Evolutionary conservation across 1,140 invertebrate genomes (phyloP), one percentile per base, ranked within the genome.

Genomic region (Bathynomus jamesi): DNA sequence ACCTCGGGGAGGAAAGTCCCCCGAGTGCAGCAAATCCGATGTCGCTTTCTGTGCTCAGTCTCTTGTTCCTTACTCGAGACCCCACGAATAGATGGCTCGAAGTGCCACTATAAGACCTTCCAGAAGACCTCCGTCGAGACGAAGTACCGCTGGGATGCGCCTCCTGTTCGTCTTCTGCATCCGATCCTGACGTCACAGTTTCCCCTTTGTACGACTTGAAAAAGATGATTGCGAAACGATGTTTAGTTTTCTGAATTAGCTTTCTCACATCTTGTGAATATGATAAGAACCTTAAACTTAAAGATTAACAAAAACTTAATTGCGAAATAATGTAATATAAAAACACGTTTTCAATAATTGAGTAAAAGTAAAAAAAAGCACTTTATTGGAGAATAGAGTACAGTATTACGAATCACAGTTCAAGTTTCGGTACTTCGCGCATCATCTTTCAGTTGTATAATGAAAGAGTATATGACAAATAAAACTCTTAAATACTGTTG

Each of bases 1-100:
- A 82, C 70, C 85, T 81, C 53, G 86, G 83, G 21, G 83, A 78
- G 72, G 79, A 66, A 7, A 74, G 73, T 4, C 63, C 72, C n/a
- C 72, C 75, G 28, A 71, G 61, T 25, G 73, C 32, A 21, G 29
- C 31, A 24, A 76, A 64, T 27, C 69, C 68, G 4, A 28, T 67
- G 25, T 77, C 75, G 61, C 73, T 80, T 32, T 78, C 72, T 13
- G 75, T 71, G 40, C 78, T 79, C 29, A 72, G 71, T 21, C 79
- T 69, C 63, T 80, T 78, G 65, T 73, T 31, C n/a, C 73, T 62
- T 30, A 65, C 31, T 3, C 73, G 53, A 17, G 46, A 30, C 0
- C 69, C 73, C 17, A 74, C 73, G 3, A 67, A 31, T 3, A 74
- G 69, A 68, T 70, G 61, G 4, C 62, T 61, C 11, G 69, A 64